These are phyloP conservation scores for Dunckerocampus dactyliophorus DNA, from an alignment of 2,113 vertebrate species.

Conservation along the genomic window DNA sequence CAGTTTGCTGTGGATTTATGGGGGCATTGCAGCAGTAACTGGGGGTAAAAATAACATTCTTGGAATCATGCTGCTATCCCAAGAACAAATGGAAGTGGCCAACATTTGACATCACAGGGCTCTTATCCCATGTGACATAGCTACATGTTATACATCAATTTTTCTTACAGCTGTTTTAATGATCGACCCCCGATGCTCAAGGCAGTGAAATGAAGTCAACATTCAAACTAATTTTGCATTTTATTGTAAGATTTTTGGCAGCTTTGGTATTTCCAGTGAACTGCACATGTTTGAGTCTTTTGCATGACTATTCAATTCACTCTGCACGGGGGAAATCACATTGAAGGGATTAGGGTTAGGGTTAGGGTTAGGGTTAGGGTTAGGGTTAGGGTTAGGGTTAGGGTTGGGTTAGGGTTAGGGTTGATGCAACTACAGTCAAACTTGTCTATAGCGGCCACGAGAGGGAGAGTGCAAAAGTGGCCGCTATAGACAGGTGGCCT, in stretches of 20 bases:
- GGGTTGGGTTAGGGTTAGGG: too few species aligned
- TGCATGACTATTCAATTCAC: not conserved
- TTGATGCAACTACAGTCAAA: too few species aligned
- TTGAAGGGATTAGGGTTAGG: too few species aligned
- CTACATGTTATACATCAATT: constrained; percentile 23
- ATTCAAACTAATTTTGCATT: not conserved
- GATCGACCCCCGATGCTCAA: constrained; percentile 8
- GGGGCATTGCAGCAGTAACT: constrained; percentile 4
- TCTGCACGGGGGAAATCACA: not conserved
- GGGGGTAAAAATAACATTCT: constrained; percentile 36
- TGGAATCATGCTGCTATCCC: constrained; percentile 18
- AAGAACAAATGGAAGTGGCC: constrained; percentile 24
- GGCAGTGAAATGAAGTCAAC: constrained; percentile 3
- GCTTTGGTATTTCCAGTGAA: constrained; percentile 3
- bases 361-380: too few species aligned
- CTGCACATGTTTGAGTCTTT: not conserved
- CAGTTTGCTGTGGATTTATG: constrained; percentile 27
- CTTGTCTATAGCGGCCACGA: too few species aligned
- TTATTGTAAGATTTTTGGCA: constrained; percentile 1
- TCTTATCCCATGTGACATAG: constrained; percentile 16
- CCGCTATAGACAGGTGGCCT: too few species aligned
- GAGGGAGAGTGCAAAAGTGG: too few species aligned
- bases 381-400: too few species aligned
- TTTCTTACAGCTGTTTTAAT: constrained; percentile 14
- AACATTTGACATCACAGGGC: too few species aligned